Evolutionary conservation across 2,888 invertebrate species (phyloP).

Genomic region (Acanthosoma haemorrhoidale): DNA sequence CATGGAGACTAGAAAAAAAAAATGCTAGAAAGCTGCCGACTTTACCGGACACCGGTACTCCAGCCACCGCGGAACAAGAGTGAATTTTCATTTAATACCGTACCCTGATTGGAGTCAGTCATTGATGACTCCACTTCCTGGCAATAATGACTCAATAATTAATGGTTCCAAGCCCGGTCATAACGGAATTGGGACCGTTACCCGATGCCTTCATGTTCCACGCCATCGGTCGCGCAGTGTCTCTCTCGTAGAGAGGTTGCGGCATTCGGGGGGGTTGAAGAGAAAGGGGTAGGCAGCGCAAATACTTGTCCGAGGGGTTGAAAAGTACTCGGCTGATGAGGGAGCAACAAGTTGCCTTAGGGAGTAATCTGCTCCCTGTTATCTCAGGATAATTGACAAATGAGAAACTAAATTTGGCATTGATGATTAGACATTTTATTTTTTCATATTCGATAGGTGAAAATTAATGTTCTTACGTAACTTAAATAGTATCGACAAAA

Average conservation of each 20-base stretch:
- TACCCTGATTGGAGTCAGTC: not conserved
- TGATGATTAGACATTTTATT: no score
- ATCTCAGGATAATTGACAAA: no score
- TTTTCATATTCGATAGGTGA: no score
- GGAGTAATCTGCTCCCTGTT: no score
- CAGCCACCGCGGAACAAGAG: not conserved
- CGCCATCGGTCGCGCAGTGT: not conserved
- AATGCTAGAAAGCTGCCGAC: no score
- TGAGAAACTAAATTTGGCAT: no score
- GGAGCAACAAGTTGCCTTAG: not conserved
- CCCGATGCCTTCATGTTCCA: slow-evolving; percentile 1
- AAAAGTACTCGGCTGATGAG: not conserved
- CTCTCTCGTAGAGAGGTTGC: not conserved
- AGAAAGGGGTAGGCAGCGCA: not conserved
- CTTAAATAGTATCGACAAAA: no score
- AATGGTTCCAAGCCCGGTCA: not conserved
- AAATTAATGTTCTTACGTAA: no score
- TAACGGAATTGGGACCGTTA: not conserved
- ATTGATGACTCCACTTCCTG: not conserved
- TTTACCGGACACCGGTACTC: no score
- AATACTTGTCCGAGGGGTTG: not conserved
- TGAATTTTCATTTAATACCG: not conserved
- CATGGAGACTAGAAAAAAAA: no score
- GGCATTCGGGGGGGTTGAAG: not conserved
- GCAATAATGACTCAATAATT: slow-evolving; percentile 13